These are phyloP conservation scores for Aldrovandia affinis DNA, from an alignment of 2,797 vertebrate species.

Conservation along the genomic window DNA sequence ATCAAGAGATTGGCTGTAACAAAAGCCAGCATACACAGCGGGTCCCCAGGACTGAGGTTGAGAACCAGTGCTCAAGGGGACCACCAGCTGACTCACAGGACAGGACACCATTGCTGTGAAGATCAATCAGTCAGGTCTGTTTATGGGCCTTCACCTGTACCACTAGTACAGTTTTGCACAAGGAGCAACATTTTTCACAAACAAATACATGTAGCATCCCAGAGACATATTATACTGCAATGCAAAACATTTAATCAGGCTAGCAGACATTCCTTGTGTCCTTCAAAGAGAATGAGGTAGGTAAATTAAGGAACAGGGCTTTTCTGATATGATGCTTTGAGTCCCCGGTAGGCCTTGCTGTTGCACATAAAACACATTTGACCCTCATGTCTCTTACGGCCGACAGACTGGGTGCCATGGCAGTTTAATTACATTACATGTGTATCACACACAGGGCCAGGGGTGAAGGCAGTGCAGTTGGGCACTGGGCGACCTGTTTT, in stretches of 20 bases:
- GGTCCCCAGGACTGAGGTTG: no score
- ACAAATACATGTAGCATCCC: no score
- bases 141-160: no score
- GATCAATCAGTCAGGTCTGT: no score
- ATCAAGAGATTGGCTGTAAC: no score
- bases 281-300: background rate
- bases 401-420: background rate
- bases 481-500: background rate
- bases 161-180: no score
- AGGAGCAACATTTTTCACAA: no score
- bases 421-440: slow-evolving; percentile 6
- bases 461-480: background rate
- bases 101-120: no score
- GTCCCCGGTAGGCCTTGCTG: background rate
- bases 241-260: background rate
- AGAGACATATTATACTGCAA: no score
- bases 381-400: background rate
- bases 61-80: no score
- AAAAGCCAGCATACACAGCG: no score
- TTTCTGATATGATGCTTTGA: background rate
- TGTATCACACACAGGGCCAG: background rate
- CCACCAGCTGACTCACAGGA: no score
- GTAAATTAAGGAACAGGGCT: background rate
- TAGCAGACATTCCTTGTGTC: background rate
- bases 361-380: background rate